Conservation (phyloP, 2,888 invertebrate species). For the Drosophila siamana region DNA sequence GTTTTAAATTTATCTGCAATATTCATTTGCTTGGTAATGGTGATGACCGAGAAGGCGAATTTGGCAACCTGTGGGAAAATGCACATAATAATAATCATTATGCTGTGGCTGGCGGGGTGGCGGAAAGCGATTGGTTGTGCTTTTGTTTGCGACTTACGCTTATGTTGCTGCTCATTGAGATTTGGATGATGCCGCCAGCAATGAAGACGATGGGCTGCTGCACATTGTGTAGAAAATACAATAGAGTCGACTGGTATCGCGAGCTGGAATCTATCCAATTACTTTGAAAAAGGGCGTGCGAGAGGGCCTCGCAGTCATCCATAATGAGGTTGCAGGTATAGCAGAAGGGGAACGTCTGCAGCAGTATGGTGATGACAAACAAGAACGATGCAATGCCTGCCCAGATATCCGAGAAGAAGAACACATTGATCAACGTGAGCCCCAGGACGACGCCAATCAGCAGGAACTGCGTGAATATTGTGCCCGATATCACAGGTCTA, state of each 20-base stretch:
- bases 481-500: constrained; percentile 72
- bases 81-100: not conserved
- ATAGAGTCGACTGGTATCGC: constrained; percentile 61
- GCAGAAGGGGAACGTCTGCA: constrained; percentile 77
- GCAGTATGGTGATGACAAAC: constrained; percentile 57
- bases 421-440: constrained; percentile 66
- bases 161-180: constrained; percentile 68
- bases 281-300: constrained; percentile 71
- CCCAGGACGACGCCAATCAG: constrained; percentile 68
- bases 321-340: constrained; percentile 71
- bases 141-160: constrained; percentile 53
- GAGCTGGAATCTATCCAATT: constrained; percentile 68
- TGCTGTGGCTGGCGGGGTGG: not conserved
- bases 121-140: not conserved
- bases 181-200: constrained; percentile 69
- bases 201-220: constrained; percentile 62
- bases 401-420: constrained; percentile 64
- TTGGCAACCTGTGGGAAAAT: constrained; percentile 66
- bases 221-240: constrained; percentile 73
- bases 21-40: constrained; percentile 66
- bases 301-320: constrained; percentile 67
- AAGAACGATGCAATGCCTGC: constrained; percentile 62
- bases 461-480: constrained; percentile 75
- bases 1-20: constrained; percentile 65
- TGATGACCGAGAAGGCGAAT: constrained; percentile 72